These are phyloP conservation scores for Epinotia brunnichana DNA, from an alignment of 2,888 invertebrate species.

Conservation along the genomic window DNA sequence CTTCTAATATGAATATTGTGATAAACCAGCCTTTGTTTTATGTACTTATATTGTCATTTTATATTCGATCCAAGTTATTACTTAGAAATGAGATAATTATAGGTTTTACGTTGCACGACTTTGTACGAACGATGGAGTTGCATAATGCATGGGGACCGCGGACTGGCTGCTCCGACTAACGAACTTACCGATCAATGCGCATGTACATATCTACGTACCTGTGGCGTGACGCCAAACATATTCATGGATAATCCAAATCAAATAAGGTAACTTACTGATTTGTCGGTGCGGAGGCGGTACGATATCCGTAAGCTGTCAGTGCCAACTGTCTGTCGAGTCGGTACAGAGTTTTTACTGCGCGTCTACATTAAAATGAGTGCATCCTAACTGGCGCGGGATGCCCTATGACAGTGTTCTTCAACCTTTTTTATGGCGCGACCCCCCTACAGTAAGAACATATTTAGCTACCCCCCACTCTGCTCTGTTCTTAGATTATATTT, in stretches of 20 bases:
- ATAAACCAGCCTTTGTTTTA: no score
- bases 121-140: slow-evolving; percentile 6
- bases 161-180: neutral
- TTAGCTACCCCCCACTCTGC: no score
- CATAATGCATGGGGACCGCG: slow-evolving; percentile 1
- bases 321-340: no score
- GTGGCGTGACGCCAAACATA: slow-evolving; percentile 4
- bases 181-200: neutral
- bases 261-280: neutral
- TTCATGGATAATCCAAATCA: neutral
- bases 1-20: no score
- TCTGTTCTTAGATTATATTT: no score
- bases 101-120: neutral
- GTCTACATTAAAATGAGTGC: no score
- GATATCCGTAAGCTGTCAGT: no score
- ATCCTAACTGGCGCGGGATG: no score
- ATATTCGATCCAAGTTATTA: neutral
- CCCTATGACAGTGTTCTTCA: no score
- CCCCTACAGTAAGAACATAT: no score
- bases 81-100: neutral
- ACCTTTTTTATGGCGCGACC: no score
- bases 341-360: no score
- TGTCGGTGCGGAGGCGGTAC: neutral
- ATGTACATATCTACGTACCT: neutral
- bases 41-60: neutral